Conservation (phyloP, 1,140 invertebrate species). For the Drosophila kurseongensis region DNA sequence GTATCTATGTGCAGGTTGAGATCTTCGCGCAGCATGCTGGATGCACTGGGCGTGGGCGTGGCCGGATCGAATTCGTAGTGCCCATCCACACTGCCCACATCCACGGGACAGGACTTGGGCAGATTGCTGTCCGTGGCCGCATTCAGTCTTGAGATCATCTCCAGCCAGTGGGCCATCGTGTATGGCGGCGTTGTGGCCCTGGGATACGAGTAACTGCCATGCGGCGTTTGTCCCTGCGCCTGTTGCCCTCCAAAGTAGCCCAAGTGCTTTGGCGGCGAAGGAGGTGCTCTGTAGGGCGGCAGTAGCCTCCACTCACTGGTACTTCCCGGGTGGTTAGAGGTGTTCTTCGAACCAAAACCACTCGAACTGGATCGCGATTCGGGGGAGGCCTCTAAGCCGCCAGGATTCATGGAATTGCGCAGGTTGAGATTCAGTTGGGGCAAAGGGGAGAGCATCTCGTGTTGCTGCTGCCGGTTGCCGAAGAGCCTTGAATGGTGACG, state of each 20-base stretch:
- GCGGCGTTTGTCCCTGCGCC: conserved; percentile 64
- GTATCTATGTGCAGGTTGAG: conserved; percentile 81
- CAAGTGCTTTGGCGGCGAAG: conserved; percentile 85
- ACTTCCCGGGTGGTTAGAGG: conserved; percentile 92
- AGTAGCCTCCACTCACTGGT: conserved; percentile 91
- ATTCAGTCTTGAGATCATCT: conserved; percentile 85
- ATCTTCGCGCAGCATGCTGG: conserved; percentile 86
- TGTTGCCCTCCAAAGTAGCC: conserved; percentile 64
- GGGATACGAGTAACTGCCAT: conserved; percentile 48
- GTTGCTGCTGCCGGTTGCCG: conserved; percentile 87
- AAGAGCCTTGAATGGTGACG: conserved; percentile 87
- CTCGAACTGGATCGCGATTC: conserved; percentile 94
- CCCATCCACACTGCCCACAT: conserved; percentile 95
- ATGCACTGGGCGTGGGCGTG: conserved; percentile 88
- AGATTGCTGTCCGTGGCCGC: conserved; percentile 86
- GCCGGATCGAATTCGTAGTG: conserved; percentile 97
- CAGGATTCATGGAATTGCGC: conserved; percentile 49
- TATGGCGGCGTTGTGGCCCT: conserved; percentile 86
- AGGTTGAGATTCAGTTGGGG: conserved; percentile 84
- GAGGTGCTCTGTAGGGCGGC: conserved; percentile 89
- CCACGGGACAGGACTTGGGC: conserved; percentile 86
- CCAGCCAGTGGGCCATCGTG: conserved; percentile 87
- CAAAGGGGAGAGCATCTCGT: conserved; percentile 87
- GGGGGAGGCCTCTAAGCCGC: conserved; percentile 89
- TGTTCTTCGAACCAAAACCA: conserved; percentile 96